These are phyloP conservation scores for Cyclophora albipunctata DNA, from an alignment of 2,888 invertebrate species.

Conservation along the genomic window DNA sequence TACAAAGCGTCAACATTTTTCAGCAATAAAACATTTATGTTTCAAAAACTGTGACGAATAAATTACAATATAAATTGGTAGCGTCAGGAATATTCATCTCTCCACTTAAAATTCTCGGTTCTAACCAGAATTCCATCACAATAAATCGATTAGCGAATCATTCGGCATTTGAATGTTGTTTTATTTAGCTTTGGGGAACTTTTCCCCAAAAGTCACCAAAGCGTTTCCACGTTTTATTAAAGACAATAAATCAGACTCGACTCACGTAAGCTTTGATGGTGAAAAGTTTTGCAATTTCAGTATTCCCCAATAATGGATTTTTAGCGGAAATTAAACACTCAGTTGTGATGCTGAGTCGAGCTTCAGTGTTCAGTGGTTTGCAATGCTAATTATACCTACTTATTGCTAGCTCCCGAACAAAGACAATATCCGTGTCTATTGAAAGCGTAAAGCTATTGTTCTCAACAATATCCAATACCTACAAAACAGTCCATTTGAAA, in stretches of 20 bases:
- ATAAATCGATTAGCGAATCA: too few species aligned
- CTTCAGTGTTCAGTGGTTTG: not conserved
- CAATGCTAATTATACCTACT: slow-evolving; percentile 1
- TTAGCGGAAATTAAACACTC: slow-evolving; percentile 46
- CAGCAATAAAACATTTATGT: too few species aligned
- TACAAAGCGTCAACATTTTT: too few species aligned
- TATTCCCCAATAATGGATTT: slow-evolving; percentile 45
- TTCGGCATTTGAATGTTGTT: not conserved
- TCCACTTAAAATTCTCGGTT: not conserved
- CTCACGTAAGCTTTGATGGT: slow-evolving; percentile 34
- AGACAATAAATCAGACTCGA: slow-evolving; percentile 21
- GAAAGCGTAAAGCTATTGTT: too few species aligned
- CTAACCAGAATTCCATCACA: not conserved
- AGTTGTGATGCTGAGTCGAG: slow-evolving; percentile 2
- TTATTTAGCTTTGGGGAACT: not conserved
- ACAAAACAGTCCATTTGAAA: too few species aligned
- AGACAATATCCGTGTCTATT: too few species aligned
- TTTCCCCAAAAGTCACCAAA: slow-evolving; percentile 1
- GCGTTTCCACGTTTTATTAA: slow-evolving; percentile 34
- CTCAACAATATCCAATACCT: too few species aligned
- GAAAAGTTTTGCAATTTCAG: slow-evolving; percentile 50
- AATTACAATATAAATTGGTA: too few species aligned
- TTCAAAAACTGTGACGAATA: too few species aligned
- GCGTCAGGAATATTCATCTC: not conserved
- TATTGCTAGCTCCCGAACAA: not conserved